Evolutionary conservation across 2,113 vertebrate species (phyloP).

Genomic region (Ciconia boyciana): DNA sequence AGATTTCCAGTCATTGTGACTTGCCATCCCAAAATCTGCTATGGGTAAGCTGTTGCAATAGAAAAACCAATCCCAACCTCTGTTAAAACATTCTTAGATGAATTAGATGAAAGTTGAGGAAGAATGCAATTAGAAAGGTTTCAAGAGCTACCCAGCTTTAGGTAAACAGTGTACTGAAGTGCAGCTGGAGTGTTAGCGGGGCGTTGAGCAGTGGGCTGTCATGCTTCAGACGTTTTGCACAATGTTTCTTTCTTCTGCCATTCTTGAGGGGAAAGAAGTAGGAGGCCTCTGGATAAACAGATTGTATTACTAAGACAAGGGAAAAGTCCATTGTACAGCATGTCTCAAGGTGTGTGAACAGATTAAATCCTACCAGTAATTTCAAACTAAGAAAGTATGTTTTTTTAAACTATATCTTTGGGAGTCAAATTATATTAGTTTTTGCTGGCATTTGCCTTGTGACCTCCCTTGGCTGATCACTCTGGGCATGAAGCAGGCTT

Average conservation of each 20-base stretch:
- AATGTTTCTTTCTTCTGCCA: neutral
- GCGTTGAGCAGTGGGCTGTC: neutral
- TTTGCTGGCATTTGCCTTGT: neutral
- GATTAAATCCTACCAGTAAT: neutral
- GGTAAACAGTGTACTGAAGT: neutral
- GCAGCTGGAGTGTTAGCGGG: neutral
- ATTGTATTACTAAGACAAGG: neutral
- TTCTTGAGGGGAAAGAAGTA: neutral
- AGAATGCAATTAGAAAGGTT: neutral
- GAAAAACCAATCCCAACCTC: neutral
- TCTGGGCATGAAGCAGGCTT: neutral
- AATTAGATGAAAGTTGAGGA: neutral
- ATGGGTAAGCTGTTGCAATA: neutral
- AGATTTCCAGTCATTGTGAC: neutral
- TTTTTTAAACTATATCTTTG: neutral
- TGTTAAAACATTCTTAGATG: neutral
- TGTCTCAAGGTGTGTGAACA: neutral
- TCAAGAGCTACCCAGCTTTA: neutral
- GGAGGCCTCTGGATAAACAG: neutral
- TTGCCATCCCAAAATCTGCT: neutral
- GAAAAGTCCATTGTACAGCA: neutral
- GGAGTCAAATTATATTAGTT: neutral
- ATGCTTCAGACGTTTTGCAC: neutral
- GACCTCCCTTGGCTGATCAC: neutral
- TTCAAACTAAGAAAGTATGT: neutral